Evolutionary conservation across 2,797 vertebrate genomes (phyloP), one percentile per base, ranked within the genome.

Genomic region (Bufotes viridis): DNA sequence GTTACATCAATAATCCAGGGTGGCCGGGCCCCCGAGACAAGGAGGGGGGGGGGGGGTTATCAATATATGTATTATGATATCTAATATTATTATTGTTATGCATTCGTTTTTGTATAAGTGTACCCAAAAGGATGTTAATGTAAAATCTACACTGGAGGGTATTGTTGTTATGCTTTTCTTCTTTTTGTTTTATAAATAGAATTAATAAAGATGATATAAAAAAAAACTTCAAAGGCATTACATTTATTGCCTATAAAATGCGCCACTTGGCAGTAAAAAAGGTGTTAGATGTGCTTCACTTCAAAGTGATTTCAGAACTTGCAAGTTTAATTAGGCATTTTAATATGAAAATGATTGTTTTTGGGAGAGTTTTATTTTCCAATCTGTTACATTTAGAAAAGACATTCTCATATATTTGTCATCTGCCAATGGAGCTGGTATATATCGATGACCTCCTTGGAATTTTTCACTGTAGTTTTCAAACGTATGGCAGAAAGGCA

Each of bases 301-400:
- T 72, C 29, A 72, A 42, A 72, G 69, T 29, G 17, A 72, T 34
- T 72, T 34, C 26, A 9, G 34, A 34, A 7, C 17, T 72, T 72
- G 29, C 14, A 72, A 8, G 15, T 72, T 72, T 72, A 72, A 72
- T 72, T 72, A 26, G 17, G 34, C 26, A 18, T 34, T 17, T 17
- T 34, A 72, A 34, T 34, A 72, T 72, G 24, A 72, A 34, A 72
- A 72, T 69, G 0, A 14, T 72, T 72, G n/a, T 67, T 63, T 67
- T 67, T 26, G 13, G 12, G 65, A 67, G n/a, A 26, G n/a, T 24
- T 42, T 18, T 72, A 34, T 34, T 42, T 34, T 26, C 69, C 26
- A 42, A 18, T 72, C 26, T 72, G 26, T 34, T 72, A 34, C 69
- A 72, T 72, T 34, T 72, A 72, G 69, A 72, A 42, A 72, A 72